Evolutionary conservation across 2,888 invertebrate genomes (phyloP).

Genomic region (Nemurella pictetii): DNA sequence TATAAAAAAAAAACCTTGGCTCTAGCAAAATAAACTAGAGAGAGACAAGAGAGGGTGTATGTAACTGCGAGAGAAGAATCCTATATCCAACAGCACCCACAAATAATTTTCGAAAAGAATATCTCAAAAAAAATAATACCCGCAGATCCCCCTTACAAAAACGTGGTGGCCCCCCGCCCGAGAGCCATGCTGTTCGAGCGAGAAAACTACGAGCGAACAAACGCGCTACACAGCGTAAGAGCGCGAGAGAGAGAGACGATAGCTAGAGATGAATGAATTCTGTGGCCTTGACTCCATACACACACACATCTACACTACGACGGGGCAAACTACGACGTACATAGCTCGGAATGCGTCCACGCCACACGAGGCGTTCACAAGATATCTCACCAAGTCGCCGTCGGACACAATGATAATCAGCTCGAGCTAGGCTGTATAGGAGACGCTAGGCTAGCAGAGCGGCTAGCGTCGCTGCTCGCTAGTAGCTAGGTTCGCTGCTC

Average conservation of each 20-base stretch:
- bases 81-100: background rate
- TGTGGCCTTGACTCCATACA: background rate
- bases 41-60: too few species aligned
- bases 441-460: too few species aligned
- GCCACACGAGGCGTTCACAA: background rate
- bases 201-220: background rate
- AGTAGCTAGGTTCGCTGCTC: background rate
- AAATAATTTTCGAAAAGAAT: background rate
- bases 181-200: background rate
- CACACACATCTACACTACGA: background rate
- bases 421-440: too few species aligned
- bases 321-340: background rate
- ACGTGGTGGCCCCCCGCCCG: background rate
- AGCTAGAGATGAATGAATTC: background rate
- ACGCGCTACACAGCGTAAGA: background rate
- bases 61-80: too few species aligned
- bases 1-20: too few species aligned
- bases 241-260: background rate
- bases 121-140: too few species aligned
- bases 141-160: background rate
- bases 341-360: background rate
- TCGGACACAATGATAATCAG: too few species aligned
- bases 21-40: too few species aligned
- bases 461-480: background rate
- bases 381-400: background rate